Percentiles rank a stretch among this genome's conserved stretches.
Evolutionary conservation across 2,888 invertebrate genomes (phyloP).

Genomic region (Marronus borbonicus): DNA sequence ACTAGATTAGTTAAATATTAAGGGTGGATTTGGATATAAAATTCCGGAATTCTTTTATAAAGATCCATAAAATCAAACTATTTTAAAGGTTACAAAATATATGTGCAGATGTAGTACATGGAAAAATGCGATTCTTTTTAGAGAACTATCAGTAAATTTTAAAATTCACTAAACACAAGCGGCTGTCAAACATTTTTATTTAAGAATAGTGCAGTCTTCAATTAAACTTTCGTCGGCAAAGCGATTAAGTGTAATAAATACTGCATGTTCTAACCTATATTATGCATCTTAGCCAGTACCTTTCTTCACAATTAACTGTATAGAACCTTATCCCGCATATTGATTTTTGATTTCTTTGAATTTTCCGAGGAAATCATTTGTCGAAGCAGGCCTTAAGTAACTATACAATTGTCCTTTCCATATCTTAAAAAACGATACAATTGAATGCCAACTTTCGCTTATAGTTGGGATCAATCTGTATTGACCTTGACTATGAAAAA

Average conservation of each 20-base stretch:
- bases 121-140: too few species aligned
- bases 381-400: too few species aligned
- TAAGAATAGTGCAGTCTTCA: too few species aligned
- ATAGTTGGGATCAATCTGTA: constrained; percentile 3
- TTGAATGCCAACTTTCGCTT: not conserved
- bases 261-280: constrained; percentile 12
- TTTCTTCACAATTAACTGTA: not conserved
- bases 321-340: constrained; percentile 17
- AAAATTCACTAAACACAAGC: too few species aligned
- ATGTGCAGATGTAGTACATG: too few species aligned
- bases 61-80: too few species aligned
- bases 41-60: too few species aligned
- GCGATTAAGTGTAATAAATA: not conserved
- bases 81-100: too few species aligned
- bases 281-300: not conserved
- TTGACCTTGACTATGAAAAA: constrained; percentile 38
- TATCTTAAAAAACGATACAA: not conserved
- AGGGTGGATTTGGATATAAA: too few species aligned
- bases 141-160: too few species aligned
- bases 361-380: not conserved
- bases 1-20: too few species aligned
- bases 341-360: constrained; percentile 37
- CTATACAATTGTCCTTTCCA: not conserved
- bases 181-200: too few species aligned
- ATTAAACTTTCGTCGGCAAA: not conserved